phyloP scores from a whole-genome alignment of 2,797 vertebrate genomes.

The Cossypha heuglini region DNA sequence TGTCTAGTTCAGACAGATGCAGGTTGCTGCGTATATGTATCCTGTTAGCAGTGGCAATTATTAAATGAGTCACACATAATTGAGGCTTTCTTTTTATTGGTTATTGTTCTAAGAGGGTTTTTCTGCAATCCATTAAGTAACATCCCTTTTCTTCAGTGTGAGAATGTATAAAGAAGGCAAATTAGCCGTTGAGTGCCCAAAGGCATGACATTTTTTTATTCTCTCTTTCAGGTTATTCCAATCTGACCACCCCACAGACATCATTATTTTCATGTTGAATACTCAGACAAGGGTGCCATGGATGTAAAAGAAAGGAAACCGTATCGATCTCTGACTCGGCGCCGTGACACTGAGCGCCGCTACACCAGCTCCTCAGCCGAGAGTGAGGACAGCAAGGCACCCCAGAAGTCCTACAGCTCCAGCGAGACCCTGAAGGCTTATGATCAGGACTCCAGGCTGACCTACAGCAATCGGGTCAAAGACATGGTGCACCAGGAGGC shows the following conservation, averaged over 20 bases:
- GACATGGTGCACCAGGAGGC: conserved; percentile 95
- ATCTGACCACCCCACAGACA: conserved; percentile 23
- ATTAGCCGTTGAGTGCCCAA: background rate
- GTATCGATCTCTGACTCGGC: conserved; percentile 93
- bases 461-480: conserved; percentile 87
- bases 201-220: background rate
- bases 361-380: conserved; percentile 95
- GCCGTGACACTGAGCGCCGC: conserved; percentile 90
- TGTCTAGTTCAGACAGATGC: background rate
- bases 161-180: background rate
- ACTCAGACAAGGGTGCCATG: conserved; percentile 83
- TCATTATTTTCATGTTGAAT: conserved; percentile 80
- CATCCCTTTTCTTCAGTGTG: background rate
- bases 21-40: background rate
- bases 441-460: conserved; percentile 91
- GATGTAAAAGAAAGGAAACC: conserved; percentile 97
- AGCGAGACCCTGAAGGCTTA: conserved; percentile 98
- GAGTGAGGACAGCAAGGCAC: conserved; percentile 90
- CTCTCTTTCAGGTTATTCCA: conserved; percentile 53
- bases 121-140: background rate
- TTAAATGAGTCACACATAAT: conserved; percentile 1
- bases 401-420: conserved; percentile 97
- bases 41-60: background rate
- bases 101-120: background rate
- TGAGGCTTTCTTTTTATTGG: background rate